Evolutionary conservation across 2,113 vertebrate genomes (phyloP).

Genomic region (Promerops cafer): DNA sequence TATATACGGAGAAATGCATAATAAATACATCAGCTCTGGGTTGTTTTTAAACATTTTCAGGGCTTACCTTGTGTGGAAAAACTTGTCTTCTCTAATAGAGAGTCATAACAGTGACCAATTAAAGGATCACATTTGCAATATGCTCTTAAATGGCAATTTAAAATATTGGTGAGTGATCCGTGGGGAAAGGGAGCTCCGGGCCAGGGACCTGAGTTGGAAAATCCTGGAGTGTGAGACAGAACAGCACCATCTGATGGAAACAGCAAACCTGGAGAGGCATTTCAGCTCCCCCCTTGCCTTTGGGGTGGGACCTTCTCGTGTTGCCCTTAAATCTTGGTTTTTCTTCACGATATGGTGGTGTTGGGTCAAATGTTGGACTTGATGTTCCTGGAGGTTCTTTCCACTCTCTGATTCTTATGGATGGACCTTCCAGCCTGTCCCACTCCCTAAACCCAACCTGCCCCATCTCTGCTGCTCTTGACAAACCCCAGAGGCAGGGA

Average conservation of each 20-base stretch:
- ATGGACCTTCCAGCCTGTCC: neutral
- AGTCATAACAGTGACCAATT: constrained; percentile 29
- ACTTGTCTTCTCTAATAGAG: constrained; percentile 62
- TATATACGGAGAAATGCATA: constrained; percentile 50
- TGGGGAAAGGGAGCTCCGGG: neutral
- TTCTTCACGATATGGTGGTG: accelerated
- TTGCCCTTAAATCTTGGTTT: neutral
- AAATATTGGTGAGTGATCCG: constrained; percentile 32
- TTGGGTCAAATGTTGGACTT: neutral
- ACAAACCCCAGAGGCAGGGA: neutral
- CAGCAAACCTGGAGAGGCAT: neutral
- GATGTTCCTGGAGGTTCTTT: neutral
- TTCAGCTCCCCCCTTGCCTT: neutral
- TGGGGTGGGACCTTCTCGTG: neutral
- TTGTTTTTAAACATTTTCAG: constrained; percentile 57
- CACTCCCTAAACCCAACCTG: neutral
- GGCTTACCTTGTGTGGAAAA: constrained; percentile 54
- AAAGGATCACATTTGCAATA: constrained; percentile 59
- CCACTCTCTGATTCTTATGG: neutral
- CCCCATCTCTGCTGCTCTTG: neutral
- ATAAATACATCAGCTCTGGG: constrained; percentile 46
- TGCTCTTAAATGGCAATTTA: constrained; percentile 58
- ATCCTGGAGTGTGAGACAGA: accelerated
- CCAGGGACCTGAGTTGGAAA: neutral
- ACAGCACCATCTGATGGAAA: neutral